A percentile compares a stretch with the other conserved stretches of the same genome.
Evolutionary conservation across 1,140 invertebrate species (phyloP).

Genomic region (Hyposmocoma kahamanoa): DNA sequence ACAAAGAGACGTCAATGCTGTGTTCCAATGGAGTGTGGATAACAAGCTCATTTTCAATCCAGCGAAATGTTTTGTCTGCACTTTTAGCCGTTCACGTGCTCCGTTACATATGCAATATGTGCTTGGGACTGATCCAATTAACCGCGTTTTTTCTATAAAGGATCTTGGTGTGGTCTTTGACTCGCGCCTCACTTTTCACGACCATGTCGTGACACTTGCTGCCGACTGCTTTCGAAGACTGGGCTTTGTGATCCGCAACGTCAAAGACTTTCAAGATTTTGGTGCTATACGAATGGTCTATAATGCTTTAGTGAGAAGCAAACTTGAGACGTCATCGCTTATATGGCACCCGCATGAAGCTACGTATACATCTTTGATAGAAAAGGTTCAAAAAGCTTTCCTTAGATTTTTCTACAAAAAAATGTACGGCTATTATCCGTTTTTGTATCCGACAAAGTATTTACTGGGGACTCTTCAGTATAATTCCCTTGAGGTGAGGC

Average conservation of each 20-base stretch:
- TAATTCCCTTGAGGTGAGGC: not conserved
- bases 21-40: not conserved
- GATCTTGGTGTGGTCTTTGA: constrained; percentile 1
- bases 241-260: constrained; percentile 5
- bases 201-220: not conserved
- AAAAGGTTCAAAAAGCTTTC: constrained; percentile 7
- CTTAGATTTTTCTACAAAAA: not conserved
- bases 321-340: not conserved
- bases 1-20: not conserved
- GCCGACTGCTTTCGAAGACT: not conserved
- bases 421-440: not conserved
- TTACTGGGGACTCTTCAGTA: not conserved
- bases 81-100: not conserved
- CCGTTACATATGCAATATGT: not conserved
- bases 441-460: not conserved
- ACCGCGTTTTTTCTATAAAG: not conserved
- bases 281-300: not conserved
- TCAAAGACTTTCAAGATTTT: not conserved
- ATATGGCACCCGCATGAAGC: constrained; percentile 1
- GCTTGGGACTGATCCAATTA: not conserved
- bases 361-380: not conserved
- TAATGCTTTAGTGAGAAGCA: constrained; percentile 1
- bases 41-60: constrained; percentile 1
- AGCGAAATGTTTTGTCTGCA: not conserved
- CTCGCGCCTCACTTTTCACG: not conserved